Percentiles rank a stretch among this genome's conserved stretches.
phyloP scores from a whole-genome alignment of 2,888 invertebrate genomes.

The Tiliacea aurago region DNA sequence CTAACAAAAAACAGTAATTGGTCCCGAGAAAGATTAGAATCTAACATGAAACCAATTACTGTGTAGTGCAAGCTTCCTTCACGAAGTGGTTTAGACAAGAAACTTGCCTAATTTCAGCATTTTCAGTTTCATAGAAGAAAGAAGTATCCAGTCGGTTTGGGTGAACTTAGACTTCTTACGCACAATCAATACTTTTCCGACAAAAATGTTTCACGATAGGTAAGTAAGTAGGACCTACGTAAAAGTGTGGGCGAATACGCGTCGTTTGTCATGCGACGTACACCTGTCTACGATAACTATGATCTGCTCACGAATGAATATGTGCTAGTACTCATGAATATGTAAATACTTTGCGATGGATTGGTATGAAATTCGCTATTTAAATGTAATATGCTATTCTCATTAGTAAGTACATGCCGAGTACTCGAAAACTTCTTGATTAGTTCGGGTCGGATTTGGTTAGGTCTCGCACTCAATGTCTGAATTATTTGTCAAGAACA shows the following conservation, averaged over 20 bases:
- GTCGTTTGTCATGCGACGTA: slow-evolving; percentile 26
- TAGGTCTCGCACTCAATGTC: slow-evolving; percentile 2
- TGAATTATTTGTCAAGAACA: slow-evolving; percentile 8
- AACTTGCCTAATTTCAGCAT: slow-evolving; percentile 20
- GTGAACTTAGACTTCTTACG: slow-evolving; percentile 6
- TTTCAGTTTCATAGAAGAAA: slow-evolving; percentile 31
- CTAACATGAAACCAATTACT: slow-evolving; percentile 48
- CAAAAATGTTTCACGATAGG: background rate
- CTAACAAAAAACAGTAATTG: slow-evolving; percentile 38
- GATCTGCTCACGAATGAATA: slow-evolving; percentile 47
- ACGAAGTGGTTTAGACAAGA: slow-evolving; percentile 22
- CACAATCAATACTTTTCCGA: background rate
- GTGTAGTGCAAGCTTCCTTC: slow-evolving; percentile 8
- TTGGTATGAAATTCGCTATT: slow-evolving; percentile 36
- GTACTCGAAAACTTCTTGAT: slow-evolving; percentile 44
- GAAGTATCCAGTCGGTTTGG: slow-evolving; percentile 16
- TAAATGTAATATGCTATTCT: slow-evolving; percentile 49
- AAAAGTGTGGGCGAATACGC: slow-evolving; percentile 15
- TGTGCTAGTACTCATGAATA: slow-evolving; percentile 48
- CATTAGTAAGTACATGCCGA: slow-evolving; percentile 15
- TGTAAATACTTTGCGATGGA: slow-evolving; percentile 40
- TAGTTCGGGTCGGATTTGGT: slow-evolving; percentile 21
- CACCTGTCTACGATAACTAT: slow-evolving; percentile 32
- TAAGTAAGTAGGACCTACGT: too few relatives aligned
- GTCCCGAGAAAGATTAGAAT: slow-evolving; percentile 41